phyloP scores from a whole-genome alignment of 2,797 vertebrate genomes.

The Leptoclinus maculatus region DNA sequence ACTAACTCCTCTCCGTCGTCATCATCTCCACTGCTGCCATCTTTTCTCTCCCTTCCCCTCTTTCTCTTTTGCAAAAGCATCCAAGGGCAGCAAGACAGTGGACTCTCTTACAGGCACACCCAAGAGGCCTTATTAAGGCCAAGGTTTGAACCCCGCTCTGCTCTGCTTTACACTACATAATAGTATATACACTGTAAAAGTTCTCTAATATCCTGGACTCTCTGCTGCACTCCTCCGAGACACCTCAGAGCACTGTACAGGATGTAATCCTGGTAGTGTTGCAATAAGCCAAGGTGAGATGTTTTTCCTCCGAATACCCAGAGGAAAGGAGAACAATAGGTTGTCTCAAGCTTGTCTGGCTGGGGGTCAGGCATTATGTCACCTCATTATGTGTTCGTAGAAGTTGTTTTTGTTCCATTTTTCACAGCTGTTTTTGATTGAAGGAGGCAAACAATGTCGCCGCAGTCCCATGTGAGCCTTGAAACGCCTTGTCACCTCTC shows the following conservation, averaged over 20 bases:
- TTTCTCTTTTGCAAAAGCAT: constrained; percentile 42
- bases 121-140: constrained; percentile 80
- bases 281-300: constrained; percentile 41
- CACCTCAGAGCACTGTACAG: constrained; percentile 23
- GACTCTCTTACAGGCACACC: constrained; percentile 56
- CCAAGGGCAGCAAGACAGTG: constrained; percentile 37
- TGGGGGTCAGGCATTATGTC: constrained; percentile 28
- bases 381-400: constrained; percentile 22
- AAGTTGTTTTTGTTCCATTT: constrained; percentile 21
- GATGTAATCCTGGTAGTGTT: constrained; percentile 30
- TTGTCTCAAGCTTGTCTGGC: not conserved
- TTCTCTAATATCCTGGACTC: constrained; percentile 64
- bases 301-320: constrained; percentile 38
- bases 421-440: constrained; percentile 8
- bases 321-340: constrained; percentile 25
- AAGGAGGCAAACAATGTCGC: constrained; percentile 1
- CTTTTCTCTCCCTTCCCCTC: not conserved
- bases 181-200: constrained; percentile 39
- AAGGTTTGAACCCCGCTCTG: constrained; percentile 67
- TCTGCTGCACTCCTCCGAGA: constrained; percentile 54
- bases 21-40: constrained; percentile 21
- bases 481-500: not conserved
- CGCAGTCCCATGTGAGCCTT: constrained; percentile 16
- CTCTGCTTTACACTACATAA: constrained; percentile 52
- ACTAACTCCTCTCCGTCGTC: constrained; percentile 1